Conservation (phyloP, 2,113 vertebrate genomes). For the Pelobates fuscus region DNA sequence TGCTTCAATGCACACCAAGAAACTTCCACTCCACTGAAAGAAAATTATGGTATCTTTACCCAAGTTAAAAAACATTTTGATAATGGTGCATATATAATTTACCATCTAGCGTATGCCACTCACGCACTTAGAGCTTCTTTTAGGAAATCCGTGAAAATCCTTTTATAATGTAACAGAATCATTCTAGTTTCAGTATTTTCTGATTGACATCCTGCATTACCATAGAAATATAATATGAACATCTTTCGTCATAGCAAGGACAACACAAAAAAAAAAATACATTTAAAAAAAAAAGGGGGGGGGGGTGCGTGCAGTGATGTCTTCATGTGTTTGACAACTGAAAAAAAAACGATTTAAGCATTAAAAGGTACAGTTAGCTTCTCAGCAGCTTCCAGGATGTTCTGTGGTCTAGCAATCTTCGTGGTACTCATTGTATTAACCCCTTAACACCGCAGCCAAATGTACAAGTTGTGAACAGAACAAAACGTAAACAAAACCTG, state of each 20-base stretch:
- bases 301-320: neutral
- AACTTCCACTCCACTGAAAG: conserved; percentile 1
- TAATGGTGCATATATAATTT: conserved; percentile 14
- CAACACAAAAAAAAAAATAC: neutral
- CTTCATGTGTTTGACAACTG: neutral
- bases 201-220: conserved; percentile 24
- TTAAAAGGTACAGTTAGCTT: no score
- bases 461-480: no score
- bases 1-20: conserved; percentile 19
- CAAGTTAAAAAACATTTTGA: conserved; percentile 47
- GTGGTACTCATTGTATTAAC: no score
- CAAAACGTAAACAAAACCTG: no score
- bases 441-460: no score
- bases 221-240: neutral
- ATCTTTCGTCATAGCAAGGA: conserved; percentile 4
- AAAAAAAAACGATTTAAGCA: no score
- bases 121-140: conserved; percentile 11
- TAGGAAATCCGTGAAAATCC: conserved; percentile 14
- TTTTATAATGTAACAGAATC: conserved; percentile 27
- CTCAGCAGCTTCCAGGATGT: no score
- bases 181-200: conserved; percentile 34
- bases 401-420: no score
- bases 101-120: conserved; percentile 26
- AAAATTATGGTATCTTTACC: conserved; percentile 35
- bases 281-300: no score